These are phyloP conservation scores for Pogonophryne albipinna DNA, from an alignment of 2,797 vertebrate species.

Conservation along the genomic window DNA sequence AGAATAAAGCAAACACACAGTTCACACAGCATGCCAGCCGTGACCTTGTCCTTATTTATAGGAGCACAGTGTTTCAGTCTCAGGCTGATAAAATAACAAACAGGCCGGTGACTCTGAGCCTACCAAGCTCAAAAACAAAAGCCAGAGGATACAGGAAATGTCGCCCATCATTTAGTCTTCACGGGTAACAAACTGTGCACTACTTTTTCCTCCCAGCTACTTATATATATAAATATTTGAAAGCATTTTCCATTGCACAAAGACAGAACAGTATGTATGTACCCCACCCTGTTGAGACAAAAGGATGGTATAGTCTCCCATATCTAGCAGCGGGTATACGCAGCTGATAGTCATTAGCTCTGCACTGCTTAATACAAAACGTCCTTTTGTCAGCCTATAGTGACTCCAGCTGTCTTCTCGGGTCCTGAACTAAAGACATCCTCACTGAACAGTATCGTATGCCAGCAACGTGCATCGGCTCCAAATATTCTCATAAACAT, in stretches of 20 bases:
- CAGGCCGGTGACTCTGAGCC: conserved; percentile 35
- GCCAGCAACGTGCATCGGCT: conserved; percentile 5
- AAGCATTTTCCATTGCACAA: conserved; percentile 16
- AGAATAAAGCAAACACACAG: conserved; percentile 29
- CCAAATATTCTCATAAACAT: background rate
- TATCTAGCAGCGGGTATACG: conserved; percentile 52
- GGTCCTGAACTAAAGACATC: conserved; percentile 22
- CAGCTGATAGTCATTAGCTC: conserved; percentile 71
- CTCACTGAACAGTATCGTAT: conserved; percentile 1
- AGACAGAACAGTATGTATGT: conserved; percentile 9
- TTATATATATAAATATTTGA: conserved; percentile 9
- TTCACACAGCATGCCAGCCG: conserved; percentile 27
- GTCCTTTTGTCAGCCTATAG: conserved; percentile 49
- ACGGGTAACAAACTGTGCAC: conserved; percentile 21
- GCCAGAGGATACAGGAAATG: conserved; percentile 54
- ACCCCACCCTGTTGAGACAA: conserved; percentile 44
- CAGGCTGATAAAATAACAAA: conserved; percentile 39
- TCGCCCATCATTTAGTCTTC: conserved; percentile 37
- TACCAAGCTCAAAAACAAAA: conserved; percentile 40
- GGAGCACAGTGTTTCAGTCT: conserved; percentile 38
- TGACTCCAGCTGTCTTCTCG: conserved; percentile 24
- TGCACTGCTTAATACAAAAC: conserved; percentile 55
- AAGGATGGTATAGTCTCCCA: conserved; percentile 33
- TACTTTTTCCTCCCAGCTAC: conserved; percentile 11
- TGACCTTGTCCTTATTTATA: conserved; percentile 41